Conservation (phyloP, 2,888 invertebrate genomes). For the Lasioglossum lativentre region DNA sequence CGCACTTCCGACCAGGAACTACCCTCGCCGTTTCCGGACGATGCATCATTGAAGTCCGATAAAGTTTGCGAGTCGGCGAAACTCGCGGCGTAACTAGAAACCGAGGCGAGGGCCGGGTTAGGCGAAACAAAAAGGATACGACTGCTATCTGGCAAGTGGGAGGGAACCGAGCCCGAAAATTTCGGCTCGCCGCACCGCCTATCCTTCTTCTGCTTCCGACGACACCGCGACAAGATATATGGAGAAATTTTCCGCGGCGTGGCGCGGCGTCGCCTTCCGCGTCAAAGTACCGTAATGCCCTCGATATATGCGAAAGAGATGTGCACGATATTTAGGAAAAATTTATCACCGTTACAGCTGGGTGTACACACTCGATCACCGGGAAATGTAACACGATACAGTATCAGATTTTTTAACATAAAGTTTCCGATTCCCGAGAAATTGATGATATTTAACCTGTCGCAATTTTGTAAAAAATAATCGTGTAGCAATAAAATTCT, state of each 20-base stretch:
- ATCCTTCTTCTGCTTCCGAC: slow-evolving; percentile 31
- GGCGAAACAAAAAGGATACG: slow-evolving; percentile 64
- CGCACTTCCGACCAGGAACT: slow-evolving; percentile 76
- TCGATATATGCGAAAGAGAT: not conserved
- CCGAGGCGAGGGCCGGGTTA: slow-evolving; percentile 38
- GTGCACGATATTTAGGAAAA: not conserved
- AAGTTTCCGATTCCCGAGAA: no score
- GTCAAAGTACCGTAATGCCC: slow-evolving; percentile 17
- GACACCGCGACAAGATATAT: slow-evolving; percentile 44
- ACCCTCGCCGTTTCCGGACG: slow-evolving; percentile 76
- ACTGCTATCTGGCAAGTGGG: slow-evolving; percentile 32
- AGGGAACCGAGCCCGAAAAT: slow-evolving; percentile 57
- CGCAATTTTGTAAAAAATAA: no score
- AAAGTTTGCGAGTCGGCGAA: slow-evolving; percentile 75
- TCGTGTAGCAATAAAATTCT: no score
- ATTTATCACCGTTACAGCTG: no score
- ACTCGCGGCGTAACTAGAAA: slow-evolving; percentile 57
- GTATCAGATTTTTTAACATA: no score
- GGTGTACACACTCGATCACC: no score
- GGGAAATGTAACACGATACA: no score
- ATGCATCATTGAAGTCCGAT: slow-evolving; percentile 80
- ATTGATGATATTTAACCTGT: no score
- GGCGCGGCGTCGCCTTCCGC: slow-evolving; percentile 13
- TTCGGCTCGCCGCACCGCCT: slow-evolving; percentile 30
- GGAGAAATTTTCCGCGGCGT: slow-evolving; percentile 41